Conservation (phyloP, 2,113 vertebrate genomes). For the Eira barbara region DNA sequence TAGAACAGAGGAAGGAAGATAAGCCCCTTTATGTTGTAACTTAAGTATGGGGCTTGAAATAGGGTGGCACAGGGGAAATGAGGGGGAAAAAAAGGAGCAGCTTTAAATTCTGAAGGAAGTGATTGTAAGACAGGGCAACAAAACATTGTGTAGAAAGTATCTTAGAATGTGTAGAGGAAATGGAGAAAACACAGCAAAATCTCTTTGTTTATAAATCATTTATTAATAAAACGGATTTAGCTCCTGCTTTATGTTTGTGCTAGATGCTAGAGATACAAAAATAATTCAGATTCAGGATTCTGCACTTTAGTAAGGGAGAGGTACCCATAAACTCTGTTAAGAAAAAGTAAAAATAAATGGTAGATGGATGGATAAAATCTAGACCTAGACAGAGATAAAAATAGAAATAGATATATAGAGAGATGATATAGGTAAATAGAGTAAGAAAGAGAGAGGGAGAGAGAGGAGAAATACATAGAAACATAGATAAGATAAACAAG, state of each 20-base stretch:
- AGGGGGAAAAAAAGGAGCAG: neutral
- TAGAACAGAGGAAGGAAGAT: neutral
- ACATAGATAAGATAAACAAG: neutral
- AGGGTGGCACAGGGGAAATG: neutral
- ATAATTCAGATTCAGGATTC: neutral
- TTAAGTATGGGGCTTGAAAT: accelerated
- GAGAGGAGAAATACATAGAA: neutral
- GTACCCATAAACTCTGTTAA: neutral
- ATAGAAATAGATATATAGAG: neutral
- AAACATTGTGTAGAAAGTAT: neutral
- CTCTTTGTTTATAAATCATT: neutral
- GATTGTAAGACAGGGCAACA: neutral
- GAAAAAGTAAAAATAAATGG: neutral
- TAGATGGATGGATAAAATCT: neutral
- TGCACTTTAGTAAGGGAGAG: neutral
- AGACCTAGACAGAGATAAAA: neutral
- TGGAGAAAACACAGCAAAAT: neutral
- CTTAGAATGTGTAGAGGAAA: neutral
- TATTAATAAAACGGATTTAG: neutral
- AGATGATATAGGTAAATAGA: neutral
- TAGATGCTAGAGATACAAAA: neutral
- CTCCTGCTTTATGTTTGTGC: neutral
- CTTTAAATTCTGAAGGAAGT: neutral
- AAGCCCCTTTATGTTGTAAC: neutral
- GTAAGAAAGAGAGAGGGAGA: neutral